These are phyloP conservation scores for Conopomorpha cramerella DNA, from an alignment of 1,140 invertebrate species.

Conservation along the genomic window DNA sequence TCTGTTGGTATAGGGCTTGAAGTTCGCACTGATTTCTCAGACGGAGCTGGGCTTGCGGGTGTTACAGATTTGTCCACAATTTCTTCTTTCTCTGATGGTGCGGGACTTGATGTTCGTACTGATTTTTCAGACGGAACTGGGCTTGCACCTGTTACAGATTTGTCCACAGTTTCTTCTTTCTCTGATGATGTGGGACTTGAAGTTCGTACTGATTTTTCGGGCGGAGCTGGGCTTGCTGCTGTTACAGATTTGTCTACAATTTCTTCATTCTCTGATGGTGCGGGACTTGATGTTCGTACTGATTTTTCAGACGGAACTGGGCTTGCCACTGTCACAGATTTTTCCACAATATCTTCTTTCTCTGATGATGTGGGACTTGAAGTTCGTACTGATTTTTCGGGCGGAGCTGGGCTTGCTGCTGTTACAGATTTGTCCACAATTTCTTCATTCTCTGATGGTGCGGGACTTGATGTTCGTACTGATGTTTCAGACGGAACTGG, in stretches of 20 bases:
- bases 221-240: neutral
- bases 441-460: neutral
- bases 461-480: neutral
- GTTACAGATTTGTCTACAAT: neutral
- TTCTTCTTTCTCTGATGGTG: constrained; percentile 2
- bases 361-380: too few species aligned
- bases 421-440: neutral
- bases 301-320: constrained; percentile 5
- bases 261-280: constrained; percentile 2
- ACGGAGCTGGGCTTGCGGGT: neutral
- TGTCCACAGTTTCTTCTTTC: neutral
- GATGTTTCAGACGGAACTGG: neutral
- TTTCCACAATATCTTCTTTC: constrained; percentile 1
- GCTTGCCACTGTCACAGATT: constrained; percentile 1
- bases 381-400: too few species aligned
- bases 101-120: constrained; percentile 2
- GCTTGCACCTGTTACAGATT: constrained; percentile 4
- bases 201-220: too few species aligned
- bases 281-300: neutral
- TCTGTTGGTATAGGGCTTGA: neutral
- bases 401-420: neutral
- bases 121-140: constrained; percentile 2
- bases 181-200: neutral
- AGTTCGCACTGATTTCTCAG: constrained; percentile 1
- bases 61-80: too few species aligned